Evolutionary conservation across 2,113 vertebrate genomes (phyloP).

Genomic region (Formicarius rufipectus): DNA sequence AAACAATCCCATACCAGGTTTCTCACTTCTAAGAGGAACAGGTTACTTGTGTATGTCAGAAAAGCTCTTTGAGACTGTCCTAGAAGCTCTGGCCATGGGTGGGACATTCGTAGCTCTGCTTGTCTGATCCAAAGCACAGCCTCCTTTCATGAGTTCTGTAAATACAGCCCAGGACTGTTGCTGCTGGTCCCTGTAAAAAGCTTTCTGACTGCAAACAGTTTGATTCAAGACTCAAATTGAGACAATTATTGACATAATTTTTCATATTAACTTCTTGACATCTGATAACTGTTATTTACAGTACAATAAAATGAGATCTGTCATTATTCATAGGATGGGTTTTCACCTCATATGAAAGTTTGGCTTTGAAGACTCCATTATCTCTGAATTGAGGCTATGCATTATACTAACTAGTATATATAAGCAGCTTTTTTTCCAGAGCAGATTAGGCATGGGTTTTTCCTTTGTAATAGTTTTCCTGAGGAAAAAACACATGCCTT

Average conservation of each 20-base stretch:
- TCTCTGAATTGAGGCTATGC: not conserved
- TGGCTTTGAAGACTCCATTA: not conserved
- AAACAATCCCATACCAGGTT: not conserved
- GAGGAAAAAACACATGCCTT: rapidly evolving
- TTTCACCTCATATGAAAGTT: not conserved
- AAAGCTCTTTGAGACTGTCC: not conserved
- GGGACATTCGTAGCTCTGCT: not conserved
- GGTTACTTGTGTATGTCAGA: not conserved
- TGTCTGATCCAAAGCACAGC: not conserved
- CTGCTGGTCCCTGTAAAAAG: not conserved
- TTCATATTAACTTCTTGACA: not conserved
- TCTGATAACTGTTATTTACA: not conserved
- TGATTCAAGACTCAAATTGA: not conserved
- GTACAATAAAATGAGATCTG: not conserved
- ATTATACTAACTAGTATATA: not conserved
- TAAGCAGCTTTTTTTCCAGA: not conserved
- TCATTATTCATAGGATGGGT: not conserved
- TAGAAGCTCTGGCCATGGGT: not conserved
- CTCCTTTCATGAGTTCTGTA: not conserved
- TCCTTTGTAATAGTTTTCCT: not conserved
- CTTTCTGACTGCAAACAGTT: not conserved
- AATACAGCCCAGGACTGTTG: not conserved
- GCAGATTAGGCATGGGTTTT: not conserved
- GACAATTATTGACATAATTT: not conserved
- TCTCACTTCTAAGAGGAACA: not conserved